Conservation (phyloP, 1,140 invertebrate genomes). For the Oedothorax gibbosus region DNA sequence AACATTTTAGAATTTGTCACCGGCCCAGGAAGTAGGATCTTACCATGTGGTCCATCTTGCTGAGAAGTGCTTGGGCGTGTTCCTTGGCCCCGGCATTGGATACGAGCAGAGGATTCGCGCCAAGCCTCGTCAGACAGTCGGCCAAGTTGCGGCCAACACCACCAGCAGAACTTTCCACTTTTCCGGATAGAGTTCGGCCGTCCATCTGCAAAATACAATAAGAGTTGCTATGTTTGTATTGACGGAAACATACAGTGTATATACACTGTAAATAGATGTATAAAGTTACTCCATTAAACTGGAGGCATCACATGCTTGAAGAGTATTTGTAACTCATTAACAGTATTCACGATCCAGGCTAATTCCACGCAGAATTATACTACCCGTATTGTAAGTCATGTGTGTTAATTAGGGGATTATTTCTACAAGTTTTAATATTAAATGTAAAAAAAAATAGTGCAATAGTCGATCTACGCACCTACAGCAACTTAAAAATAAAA, state of each 20-base stretch:
- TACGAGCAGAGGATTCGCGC: slow-evolving; percentile 76
- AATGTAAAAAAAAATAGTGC: too few species aligned
- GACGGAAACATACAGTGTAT: too few species aligned
- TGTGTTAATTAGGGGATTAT: too few species aligned
- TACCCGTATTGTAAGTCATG: too few species aligned
- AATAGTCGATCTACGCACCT: too few species aligned
- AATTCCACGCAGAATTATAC: too few species aligned
- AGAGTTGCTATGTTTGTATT: too few species aligned
- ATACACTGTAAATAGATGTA: neutral
- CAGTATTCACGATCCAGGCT: too few species aligned
- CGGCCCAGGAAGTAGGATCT: slow-evolving; percentile 26
- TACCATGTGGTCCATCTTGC: slow-evolving; percentile 69
- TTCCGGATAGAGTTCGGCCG: slow-evolving; percentile 80
- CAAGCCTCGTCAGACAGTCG: slow-evolving; percentile 82
- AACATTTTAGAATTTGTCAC: too few species aligned
- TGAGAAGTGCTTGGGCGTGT: slow-evolving; percentile 68
- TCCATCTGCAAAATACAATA: slow-evolving; percentile 74
- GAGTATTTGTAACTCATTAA: too few species aligned
- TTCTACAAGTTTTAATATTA: too few species aligned
- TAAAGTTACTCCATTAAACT: neutral
- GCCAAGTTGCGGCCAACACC: slow-evolving; percentile 94
- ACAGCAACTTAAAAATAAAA: too few species aligned
- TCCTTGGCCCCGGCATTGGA: slow-evolving; percentile 84
- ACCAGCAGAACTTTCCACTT: slow-evolving; percentile 77
- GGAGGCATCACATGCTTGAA: neutral